phyloP scores from a whole-genome alignment of 2,113 vertebrate genomes.

The Oryzias curvinotus region DNA sequence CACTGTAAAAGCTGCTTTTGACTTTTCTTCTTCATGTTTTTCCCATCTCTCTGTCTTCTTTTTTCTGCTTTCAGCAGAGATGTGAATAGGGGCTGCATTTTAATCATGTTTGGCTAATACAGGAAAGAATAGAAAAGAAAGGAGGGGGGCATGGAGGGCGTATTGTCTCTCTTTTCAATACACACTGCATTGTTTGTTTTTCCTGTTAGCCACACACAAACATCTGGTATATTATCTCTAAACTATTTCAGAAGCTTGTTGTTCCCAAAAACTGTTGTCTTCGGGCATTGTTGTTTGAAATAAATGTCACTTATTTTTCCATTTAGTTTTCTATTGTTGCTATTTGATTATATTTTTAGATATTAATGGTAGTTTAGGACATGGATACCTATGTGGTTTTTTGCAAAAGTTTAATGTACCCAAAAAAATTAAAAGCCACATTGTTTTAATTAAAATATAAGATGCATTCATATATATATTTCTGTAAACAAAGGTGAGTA shows the following conservation, averaged over 20 bases:
- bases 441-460: not conserved
- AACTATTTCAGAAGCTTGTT: constrained; percentile 25
- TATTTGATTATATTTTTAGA: constrained; percentile 7
- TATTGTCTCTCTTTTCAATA: constrained; percentile 73
- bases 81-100: constrained; percentile 76
- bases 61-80: constrained; percentile 54
- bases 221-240: constrained; percentile 66
- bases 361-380: not conserved
- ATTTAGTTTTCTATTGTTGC: constrained; percentile 14
- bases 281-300: constrained; percentile 29
- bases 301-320: constrained; percentile 2
- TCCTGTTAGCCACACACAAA: constrained; percentile 49
- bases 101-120: constrained; percentile 80
- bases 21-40: constrained; percentile 71
- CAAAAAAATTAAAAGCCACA: not conserved
- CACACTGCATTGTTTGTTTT: constrained; percentile 67
- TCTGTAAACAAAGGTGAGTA: constrained; percentile 30
- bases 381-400: not conserved
- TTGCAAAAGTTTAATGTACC: not conserved
- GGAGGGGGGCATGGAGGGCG: constrained; percentile 52
- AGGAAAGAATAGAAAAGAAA: constrained; percentile 61
- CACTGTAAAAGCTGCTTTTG: constrained; percentile 75
- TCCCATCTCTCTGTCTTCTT: constrained; percentile 42
- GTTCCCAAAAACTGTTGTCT: constrained; percentile 17
- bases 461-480: not conserved